Conservation (phyloP, 2,113 vertebrate genomes). For the Zosterops japonicus region DNA sequence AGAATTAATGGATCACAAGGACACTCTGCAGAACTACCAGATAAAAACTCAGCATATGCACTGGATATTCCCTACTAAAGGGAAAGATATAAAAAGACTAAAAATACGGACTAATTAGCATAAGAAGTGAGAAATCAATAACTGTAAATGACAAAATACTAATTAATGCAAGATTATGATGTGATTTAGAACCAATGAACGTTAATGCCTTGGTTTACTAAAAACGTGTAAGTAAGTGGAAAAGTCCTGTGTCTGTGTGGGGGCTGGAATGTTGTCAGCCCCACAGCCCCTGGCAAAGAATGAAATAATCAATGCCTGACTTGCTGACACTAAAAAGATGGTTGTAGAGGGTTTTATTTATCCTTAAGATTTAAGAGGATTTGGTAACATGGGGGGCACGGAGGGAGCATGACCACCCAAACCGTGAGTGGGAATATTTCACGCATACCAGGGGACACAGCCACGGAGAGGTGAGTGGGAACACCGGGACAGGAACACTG, state of each 20-base stretch:
- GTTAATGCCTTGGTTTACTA: neutral
- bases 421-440: rapidly evolving
- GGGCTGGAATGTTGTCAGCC: neutral
- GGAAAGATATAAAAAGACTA: neutral
- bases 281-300: neutral
- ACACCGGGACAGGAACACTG: rapidly evolving
- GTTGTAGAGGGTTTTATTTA: neutral
- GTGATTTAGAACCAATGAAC: neutral
- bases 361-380: neutral
- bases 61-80: neutral
- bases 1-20: neutral
- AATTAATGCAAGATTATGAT: neutral
- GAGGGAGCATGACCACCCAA: too few species aligned
- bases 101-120: neutral
- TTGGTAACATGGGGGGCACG: neutral
- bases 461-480: neutral
- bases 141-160: neutral
- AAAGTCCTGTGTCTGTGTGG: too few species aligned
- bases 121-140: neutral
- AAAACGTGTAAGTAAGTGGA: too few species aligned
- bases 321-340: rapidly evolving
- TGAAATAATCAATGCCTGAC: neutral
- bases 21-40: neutral
- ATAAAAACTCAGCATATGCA: neutral
- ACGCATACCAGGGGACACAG: rapidly evolving